Evolutionary conservation across 2,797 vertebrate species (phyloP).

Genomic region (Lacerta bilineata): DNA sequence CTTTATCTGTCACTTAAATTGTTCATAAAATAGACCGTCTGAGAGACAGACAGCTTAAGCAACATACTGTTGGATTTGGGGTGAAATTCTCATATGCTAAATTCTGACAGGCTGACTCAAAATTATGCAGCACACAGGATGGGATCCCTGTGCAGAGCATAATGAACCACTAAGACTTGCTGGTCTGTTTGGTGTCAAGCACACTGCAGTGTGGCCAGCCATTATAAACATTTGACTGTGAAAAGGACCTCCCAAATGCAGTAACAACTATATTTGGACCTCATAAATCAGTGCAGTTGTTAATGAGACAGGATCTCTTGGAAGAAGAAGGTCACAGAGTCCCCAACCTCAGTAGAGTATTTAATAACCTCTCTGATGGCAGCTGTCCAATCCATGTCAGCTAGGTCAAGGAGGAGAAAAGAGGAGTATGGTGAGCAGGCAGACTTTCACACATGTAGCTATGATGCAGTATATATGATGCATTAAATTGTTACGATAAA

Average conservation of each 20-base stretch:
- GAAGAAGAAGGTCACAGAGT: too few species aligned
- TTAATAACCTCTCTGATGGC: not conserved
- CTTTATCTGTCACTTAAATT: slow-evolving; percentile 12
- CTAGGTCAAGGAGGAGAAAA: not conserved
- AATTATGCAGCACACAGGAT: not conserved
- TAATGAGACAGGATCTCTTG: not conserved
- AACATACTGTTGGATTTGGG: not conserved
- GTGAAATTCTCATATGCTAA: not conserved
- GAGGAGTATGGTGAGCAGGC: not conserved
- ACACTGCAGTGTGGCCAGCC: not conserved
- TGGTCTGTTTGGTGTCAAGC: not conserved
- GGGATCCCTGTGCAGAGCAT: not conserved
- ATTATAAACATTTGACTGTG: not conserved
- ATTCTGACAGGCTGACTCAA: not conserved
- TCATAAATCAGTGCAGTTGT: not conserved
- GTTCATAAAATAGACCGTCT: not conserved
- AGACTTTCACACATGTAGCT: not conserved
- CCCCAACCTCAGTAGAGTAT: not conserved
- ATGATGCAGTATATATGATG: not conserved
- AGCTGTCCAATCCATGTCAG: not conserved
- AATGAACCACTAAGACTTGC: not conserved
- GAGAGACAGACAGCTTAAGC: not conserved
- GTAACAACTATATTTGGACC: not conserved
- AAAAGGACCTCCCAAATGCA: not conserved
- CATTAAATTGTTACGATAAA: not conserved